Evolutionary conservation across 2,888 invertebrate species (phyloP).

Genomic region (Euplexia lucipara): DNA sequence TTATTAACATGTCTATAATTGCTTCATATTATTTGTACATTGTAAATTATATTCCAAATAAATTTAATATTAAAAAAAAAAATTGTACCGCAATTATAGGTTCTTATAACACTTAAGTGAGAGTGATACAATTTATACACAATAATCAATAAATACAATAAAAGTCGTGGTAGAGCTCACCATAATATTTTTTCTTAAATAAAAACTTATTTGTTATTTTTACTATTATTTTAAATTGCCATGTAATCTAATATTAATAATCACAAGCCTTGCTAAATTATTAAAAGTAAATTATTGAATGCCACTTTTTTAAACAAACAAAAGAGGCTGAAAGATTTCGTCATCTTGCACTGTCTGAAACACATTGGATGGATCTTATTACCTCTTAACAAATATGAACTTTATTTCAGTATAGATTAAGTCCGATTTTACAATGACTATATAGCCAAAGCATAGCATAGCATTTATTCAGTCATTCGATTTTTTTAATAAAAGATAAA

Average conservation of each 20-base stretch:
- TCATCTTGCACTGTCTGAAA: background rate
- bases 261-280: conserved; percentile 55
- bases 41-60: conserved; percentile 28
- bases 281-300: conserved; percentile 3
- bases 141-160: conserved; percentile 4
- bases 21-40: conserved; percentile 42
- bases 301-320: conserved; percentile 12
- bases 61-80: too few species aligned
- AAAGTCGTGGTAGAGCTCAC: conserved; percentile 20
- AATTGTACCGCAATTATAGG: too few species aligned
- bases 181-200: background rate
- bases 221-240: conserved; percentile 5
- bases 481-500: too few species aligned
- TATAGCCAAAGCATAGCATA: too few species aligned
- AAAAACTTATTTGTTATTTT: background rate
- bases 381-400: background rate
- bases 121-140: conserved; percentile 13
- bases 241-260: conserved; percentile 27
- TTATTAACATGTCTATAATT: conserved; percentile 41
- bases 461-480: too few species aligned
- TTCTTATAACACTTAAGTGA: too few species aligned
- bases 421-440: too few species aligned
- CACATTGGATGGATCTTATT: too few species aligned
- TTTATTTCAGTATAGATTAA: too few species aligned
- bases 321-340: background rate